phyloP scores from a whole-genome alignment of 2,113 vertebrate species.

The Entomyzon cyanotis region DNA sequence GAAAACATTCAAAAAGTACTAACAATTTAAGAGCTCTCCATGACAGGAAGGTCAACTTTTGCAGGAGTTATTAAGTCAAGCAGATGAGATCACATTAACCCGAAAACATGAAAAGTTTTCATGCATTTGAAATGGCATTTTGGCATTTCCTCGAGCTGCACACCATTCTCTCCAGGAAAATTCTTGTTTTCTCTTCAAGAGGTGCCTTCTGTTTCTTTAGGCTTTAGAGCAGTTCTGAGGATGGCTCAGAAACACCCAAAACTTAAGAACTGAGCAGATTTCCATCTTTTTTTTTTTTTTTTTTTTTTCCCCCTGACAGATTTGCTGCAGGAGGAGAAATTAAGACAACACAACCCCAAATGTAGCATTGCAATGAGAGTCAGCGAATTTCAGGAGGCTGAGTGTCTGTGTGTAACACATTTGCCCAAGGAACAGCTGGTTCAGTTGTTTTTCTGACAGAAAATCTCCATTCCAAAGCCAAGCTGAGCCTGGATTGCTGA shows the following conservation, averaged over 20 bases:
- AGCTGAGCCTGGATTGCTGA: background rate
- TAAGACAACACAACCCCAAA: background rate
- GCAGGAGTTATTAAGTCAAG: background rate
- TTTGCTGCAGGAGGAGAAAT: conserved; percentile 19
- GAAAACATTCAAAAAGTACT: background rate
- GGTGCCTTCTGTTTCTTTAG: background rate
- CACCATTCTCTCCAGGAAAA: background rate
- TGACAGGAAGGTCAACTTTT: background rate
- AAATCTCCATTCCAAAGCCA: conserved; percentile 19
- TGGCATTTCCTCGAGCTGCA: background rate
- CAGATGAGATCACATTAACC: background rate
- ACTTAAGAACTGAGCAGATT: background rate
- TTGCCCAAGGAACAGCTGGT: conserved; percentile 42
- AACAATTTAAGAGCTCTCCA: background rate
- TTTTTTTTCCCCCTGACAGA: background rate
- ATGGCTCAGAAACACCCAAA: background rate
- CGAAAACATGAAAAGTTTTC: background rate
- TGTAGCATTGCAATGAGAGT: background rate
- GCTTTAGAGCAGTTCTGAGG: background rate
- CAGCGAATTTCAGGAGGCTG: conserved; percentile 9
- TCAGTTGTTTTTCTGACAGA: conserved; percentile 18
- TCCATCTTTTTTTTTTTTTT: background rate
- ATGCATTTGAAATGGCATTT: background rate
- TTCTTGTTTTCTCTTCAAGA: background rate
- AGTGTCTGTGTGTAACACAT: background rate